Evolutionary conservation across 2,797 vertebrate species (phyloP).

Genomic region (Crypturellus tataupa): DNA sequence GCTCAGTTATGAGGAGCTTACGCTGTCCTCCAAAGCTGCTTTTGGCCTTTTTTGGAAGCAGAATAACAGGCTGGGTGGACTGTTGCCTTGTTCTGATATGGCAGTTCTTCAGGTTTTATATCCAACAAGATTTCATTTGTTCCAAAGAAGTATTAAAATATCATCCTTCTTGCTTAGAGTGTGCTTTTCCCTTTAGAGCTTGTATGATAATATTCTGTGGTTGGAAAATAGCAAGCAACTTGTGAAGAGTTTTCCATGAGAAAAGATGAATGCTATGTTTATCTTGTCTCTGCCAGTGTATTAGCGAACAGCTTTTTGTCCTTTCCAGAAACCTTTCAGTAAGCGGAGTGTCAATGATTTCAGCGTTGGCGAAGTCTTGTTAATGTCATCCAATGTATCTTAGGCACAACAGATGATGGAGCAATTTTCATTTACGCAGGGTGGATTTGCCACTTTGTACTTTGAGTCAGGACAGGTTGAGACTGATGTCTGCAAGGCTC

Average conservation of each 20-base stretch:
- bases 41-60: slow-evolving; percentile 60
- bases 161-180: slow-evolving; percentile 1
- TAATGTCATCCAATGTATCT: background rate
- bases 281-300: slow-evolving; percentile 15
- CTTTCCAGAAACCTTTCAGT: slow-evolving; percentile 67
- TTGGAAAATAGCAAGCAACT: slow-evolving; percentile 58
- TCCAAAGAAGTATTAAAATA: slow-evolving; percentile 26
- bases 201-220: slow-evolving; percentile 37
- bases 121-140: slow-evolving; percentile 9
- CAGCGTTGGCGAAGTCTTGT: background rate
- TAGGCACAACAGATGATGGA: background rate
- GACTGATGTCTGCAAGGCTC: background rate
- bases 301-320: slow-evolving; percentile 8
- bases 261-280: slow-evolving; percentile 53
- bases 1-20: background rate
- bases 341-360: slow-evolving; percentile 42
- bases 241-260: slow-evolving; percentile 66
- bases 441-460: background rate
- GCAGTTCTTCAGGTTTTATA: slow-evolving; percentile 20
- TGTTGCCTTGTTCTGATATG: slow-evolving; percentile 10
- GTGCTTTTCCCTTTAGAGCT: slow-evolving; percentile 25
- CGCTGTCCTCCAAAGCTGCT: slow-evolving; percentile 17
- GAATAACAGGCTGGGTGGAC: background rate
- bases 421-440: background rate
- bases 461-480: slow-evolving; percentile 25